Conservation (phyloP, 30 jellyfish, hydroid and myxozoan genomes). For the Chrysaora quinquecirrha region DNA sequence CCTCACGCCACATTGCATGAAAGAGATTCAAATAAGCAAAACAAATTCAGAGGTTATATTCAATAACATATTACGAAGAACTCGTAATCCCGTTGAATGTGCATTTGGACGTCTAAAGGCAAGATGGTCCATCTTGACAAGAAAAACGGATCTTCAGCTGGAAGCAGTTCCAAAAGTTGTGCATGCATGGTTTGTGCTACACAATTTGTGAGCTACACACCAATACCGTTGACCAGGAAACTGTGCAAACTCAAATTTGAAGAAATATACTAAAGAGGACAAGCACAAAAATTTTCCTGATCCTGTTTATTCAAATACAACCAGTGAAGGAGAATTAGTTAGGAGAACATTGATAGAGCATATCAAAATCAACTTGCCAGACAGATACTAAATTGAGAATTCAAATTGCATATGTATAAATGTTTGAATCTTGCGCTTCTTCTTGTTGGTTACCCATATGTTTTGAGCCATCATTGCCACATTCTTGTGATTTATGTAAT, state of each 20-base stretch:
- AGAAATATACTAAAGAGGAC: not conserved
- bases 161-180: constrained; percentile 43
- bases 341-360: not conserved
- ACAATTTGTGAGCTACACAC: constrained; percentile 47
- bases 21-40: constrained; percentile 47
- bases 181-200: constrained; percentile 69
- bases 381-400: not conserved
- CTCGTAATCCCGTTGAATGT: constrained; percentile 71
- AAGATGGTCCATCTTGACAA: constrained; percentile 59
- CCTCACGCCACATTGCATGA: constrained; percentile 68
- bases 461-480: not conserved
- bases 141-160: constrained; percentile 37
- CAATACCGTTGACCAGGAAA: constrained; percentile 2
- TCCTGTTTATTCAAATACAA: constrained; percentile 19
- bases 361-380: not conserved
- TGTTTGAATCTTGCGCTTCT: too few species aligned
- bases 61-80: constrained; percentile 37
- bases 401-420: too few species aligned
- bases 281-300: constrained; percentile 14
- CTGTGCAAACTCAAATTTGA: not conserved
- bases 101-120: constrained; percentile 81
- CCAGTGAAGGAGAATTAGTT: constrained; percentile 13
- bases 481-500: constrained; percentile 21
- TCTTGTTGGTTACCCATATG: too few species aligned
- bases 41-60: constrained; percentile 45